Percentiles rank a stretch among this genome's conserved stretches.
phyloP scores from a whole-genome alignment of 2,797 vertebrate species.

The Sphenodon punctatus region DNA sequence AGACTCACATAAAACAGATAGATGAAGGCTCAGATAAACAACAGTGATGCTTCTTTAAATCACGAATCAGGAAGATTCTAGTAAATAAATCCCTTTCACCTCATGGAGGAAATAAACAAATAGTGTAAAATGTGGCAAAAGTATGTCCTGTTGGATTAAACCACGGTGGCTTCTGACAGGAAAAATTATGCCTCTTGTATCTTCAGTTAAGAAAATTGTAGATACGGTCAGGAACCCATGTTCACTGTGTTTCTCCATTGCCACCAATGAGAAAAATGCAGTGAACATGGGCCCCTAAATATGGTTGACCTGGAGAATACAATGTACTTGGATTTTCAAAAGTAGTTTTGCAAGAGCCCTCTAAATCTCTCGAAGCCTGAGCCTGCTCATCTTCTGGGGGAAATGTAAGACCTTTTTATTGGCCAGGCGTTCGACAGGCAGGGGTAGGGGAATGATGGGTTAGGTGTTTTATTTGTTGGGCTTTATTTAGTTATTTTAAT shows the following conservation, averaged over 20 bases:
- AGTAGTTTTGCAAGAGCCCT: neutral
- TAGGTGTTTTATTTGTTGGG: too few species aligned
- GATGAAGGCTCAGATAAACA: accelerated
- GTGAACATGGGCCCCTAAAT: too few species aligned
- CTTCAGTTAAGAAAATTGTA: neutral
- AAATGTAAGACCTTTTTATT: too few species aligned
- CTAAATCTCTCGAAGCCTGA: too few species aligned
- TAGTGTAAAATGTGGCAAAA: neutral
- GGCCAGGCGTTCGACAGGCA: too few species aligned
- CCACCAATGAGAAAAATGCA: too few species aligned
- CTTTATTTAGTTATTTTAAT: too few species aligned
- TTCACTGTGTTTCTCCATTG: too few species aligned
- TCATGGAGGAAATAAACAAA: neutral
- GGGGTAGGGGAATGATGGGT: too few species aligned
- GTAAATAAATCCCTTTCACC: neutral
- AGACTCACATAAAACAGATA: neutral
- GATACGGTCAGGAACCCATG: too few species aligned
- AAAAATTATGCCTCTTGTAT: neutral
- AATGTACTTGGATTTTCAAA: neutral
- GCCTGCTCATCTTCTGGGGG: too few species aligned
- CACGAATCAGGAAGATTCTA: accelerated
- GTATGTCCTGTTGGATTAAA: neutral
- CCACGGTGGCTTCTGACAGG: neutral
- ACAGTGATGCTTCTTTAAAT: neutral
- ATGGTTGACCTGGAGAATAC: neutral